Conservation (phyloP, 2,888 invertebrate genomes). For the Nebria brevicollis region DNA sequence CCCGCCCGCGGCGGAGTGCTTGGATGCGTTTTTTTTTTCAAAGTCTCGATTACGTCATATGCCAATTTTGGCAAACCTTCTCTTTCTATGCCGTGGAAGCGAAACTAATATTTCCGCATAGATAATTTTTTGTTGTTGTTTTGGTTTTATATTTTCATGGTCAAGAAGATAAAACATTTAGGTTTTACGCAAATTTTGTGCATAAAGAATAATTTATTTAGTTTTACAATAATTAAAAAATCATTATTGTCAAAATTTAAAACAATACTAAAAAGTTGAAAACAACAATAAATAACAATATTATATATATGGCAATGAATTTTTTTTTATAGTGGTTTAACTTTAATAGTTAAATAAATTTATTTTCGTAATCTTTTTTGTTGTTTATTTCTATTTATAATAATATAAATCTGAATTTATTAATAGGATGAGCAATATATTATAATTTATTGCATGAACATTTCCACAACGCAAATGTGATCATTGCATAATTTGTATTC, state of each 20-base stretch:
- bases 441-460: too few relatives aligned
- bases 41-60: conserved; percentile 27
- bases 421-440: too few relatives aligned
- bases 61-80: conserved; percentile 31
- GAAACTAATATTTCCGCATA: conserved; percentile 40
- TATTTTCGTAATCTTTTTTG: not conserved
- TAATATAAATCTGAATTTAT: not conserved
- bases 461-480: too few relatives aligned
- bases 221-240: too few relatives aligned
- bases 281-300: too few relatives aligned
- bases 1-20: not conserved
- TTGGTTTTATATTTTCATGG: not conserved
- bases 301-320: too few relatives aligned
- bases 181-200: too few relatives aligned
- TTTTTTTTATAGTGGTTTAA: too few relatives aligned
- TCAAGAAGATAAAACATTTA: not conserved
- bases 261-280: too few relatives aligned
- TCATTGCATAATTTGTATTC: too few relatives aligned
- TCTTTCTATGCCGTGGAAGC: not conserved
- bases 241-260: too few relatives aligned
- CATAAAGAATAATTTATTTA: too few relatives aligned
- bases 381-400: not conserved
- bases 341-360: not conserved
- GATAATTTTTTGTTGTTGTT: conserved; percentile 22
- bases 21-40: not conserved